phyloP scores from a whole-genome alignment of 2,797 vertebrate genomes.

The Periophthalmus magnuspinnatus region DNA sequence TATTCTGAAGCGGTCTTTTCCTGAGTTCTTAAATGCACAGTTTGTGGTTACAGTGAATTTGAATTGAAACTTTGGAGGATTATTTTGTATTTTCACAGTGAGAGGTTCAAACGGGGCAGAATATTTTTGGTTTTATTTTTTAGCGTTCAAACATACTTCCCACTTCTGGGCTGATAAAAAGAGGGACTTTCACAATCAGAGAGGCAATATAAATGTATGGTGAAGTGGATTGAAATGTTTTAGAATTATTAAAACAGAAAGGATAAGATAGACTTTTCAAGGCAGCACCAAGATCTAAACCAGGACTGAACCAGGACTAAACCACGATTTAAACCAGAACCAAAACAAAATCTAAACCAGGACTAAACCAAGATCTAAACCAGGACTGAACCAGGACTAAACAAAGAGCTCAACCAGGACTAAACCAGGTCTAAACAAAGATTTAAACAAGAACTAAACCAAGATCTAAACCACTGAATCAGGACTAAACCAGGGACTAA shows the following conservation, averaged over 20 bases:
- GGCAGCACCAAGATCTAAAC: not conserved
- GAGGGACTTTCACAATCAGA: constrained; percentile 3
- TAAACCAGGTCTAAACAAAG: too few species aligned
- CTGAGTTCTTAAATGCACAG: not conserved
- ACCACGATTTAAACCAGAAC: not conserved
- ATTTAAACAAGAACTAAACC: too few species aligned
- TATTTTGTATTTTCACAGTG: constrained; percentile 61
- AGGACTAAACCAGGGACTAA: not conserved
- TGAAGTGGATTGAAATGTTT: not conserved
- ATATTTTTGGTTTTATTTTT: constrained; percentile 45
- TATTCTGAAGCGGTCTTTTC: not conserved
- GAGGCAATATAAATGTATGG: not conserved
- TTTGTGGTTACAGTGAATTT: not conserved
- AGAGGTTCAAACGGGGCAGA: constrained; percentile 46
- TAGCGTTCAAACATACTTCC: not conserved
- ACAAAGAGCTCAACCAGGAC: not conserved
- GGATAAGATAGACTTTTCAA: not conserved
- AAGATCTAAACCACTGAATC: too few species aligned
- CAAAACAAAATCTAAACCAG: not conserved
- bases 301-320: not conserved
- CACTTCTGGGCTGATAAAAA: not conserved
- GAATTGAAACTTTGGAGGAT: not conserved
- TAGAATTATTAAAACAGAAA: not conserved
- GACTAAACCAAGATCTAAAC: not conserved
- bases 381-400: not conserved